A percentile compares a stretch with the other conserved stretches of the same genome.
Evolutionary conservation across 2,888 invertebrate genomes (phyloP).

Genomic region (Stenichneumon culpator): DNA sequence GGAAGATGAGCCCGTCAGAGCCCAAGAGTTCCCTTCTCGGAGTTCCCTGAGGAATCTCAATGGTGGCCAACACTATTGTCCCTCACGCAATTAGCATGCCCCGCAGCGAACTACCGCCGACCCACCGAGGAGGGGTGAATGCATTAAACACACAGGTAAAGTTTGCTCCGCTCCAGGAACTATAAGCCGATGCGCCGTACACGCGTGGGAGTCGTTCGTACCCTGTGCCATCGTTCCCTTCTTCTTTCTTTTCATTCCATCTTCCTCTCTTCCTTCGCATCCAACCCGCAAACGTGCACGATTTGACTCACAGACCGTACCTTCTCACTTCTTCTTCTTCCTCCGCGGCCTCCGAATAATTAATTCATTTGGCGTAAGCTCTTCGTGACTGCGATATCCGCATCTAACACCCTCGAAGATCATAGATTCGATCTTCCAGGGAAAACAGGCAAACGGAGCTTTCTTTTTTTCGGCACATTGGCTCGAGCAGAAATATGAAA

Average conservation of each 20-base stretch:
- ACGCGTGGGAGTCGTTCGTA: constrained; percentile 17
- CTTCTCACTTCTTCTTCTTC: constrained; percentile 1
- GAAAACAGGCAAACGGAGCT: neutral
- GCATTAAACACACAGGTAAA: constrained; percentile 42
- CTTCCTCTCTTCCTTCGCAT: constrained; percentile 31
- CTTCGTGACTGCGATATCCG: constrained; percentile 21
- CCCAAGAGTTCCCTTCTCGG: constrained; percentile 46
- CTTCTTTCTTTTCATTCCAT: constrained; percentile 14
- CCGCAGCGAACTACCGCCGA: constrained; percentile 36
- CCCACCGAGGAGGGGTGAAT: constrained; percentile 26
- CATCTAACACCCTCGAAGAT: neutral
- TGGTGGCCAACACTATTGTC: constrained; percentile 58
- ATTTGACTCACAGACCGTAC: constrained; percentile 10
- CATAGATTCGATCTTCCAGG: neutral
- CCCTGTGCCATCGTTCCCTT: neutral
- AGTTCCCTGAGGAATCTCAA: constrained; percentile 51
- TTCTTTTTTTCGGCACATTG: neutral
- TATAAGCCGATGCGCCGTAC: constrained; percentile 8
- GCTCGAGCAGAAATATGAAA: neutral
- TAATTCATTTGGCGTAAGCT: constrained; percentile 43
- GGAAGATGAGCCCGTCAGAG: constrained; percentile 31
- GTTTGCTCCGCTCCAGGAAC: constrained; percentile 11
- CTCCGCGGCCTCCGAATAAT: constrained; percentile 42
- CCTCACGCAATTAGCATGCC: constrained; percentile 63
- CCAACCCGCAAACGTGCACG: constrained; percentile 41